Base-by-base conservation (phyloP, 2,888 invertebrate genomes). In the Drepana falcataria region DNA sequence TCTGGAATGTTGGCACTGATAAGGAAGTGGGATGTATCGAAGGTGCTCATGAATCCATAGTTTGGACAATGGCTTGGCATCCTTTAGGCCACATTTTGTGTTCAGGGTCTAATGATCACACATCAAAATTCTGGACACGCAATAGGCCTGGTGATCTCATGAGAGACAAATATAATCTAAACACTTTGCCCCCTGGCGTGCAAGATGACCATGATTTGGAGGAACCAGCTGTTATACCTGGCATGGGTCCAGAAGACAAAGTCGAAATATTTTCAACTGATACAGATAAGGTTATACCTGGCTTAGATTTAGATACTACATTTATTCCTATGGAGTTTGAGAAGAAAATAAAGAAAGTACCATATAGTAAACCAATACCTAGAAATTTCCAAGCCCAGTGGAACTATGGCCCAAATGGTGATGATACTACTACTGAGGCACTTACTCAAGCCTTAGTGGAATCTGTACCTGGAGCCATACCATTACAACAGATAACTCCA, bases 51-150 rank as follows among this genome's bases (percentile, higher is more conserved):
- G 99, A 99, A 83, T 98, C 98, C 75, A 98, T 99, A 77, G 98
- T 99, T 2, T 99, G 99, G 99, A 97, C 98, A 9, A 92, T 99
- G 77, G 98, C 98, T 40, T 99, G 99, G 99, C 99, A 99, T 92
- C 99, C 99, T 0, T 91, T 99, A 33, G 99, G 99, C 0, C 99
- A 99, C 77, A 99, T 99, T 71, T 92, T 99, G 41, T 99, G 98
- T 76, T 98, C 99, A 2, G 99, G 99, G 0, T 99, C 99, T n/a
- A 99, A 99, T 88, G 99, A 99, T 87, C 99, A 99, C 76, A 98
- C 99, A 35, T 96, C 95, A 35, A 99, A 99, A 89, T 99, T 99
- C 90, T 99, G 99, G 99, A 99, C 99, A 2, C 92, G 99, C 61
- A 99, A 99, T 87, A 94, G 99, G 51, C 99, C 99, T 0, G 99